Percentiles rank a stretch among this genome's conserved stretches.
Conservation (phyloP, 2,113 vertebrate genomes). For the pig (Sus scrofa) region T2T-Sscrofa CM000817.6:168088001-168088500, state of each 20-base stretch:
- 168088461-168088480: not conserved
- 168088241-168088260: not conserved
- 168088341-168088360: not conserved
- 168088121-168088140: not conserved
- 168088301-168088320: too few relatives aligned
- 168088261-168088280: not conserved
- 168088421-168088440: not conserved
- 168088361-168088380: not conserved
- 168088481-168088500: not conserved
- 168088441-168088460: not conserved
- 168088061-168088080: conserved; percentile 77
- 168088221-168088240: not conserved
- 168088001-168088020: conserved; percentile 73
- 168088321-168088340: not conserved
- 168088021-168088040: conserved; percentile 76
- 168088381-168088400: not conserved
- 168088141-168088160: not conserved
- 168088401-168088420: not conserved
- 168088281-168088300: not conserved
- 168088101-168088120: conserved; percentile 8
- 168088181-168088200: not conserved
- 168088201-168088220: conserved; percentile 20
- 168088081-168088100: conserved; percentile 77
- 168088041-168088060: conserved; percentile 77
- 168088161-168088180: not conserved